Evolutionary conservation across 53 echinoderm and acorn worm species (phyloP), one percentile per base, ranked within the genome.

Genomic region (Hippasteria phrygiana): DNA sequence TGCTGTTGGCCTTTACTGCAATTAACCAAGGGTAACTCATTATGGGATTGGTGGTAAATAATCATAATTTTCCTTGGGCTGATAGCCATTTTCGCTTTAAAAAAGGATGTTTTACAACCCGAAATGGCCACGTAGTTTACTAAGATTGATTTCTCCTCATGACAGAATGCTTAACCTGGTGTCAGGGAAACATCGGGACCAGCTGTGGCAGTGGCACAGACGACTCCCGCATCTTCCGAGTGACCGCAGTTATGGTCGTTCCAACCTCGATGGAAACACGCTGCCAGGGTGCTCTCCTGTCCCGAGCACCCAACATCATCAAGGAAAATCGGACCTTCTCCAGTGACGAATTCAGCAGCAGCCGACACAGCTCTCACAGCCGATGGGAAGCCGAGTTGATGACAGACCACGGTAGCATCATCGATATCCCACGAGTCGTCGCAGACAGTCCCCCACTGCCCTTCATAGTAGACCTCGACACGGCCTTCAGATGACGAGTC

Each of bases 331-430:
- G 65, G 47, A 0, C 83, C 83, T 12, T 5, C 8, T n/a, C 83
- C 83, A 32, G 5, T 3, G 2, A 35, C 1, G 10, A 83, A 83
- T 64, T 40, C 45, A 34, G 29, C 46, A n/a, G n/a, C 22, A 37
- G 83, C 83, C 43, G 83, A 65, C 0, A 83, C 10, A 46, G 66
- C 83, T 34, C 66, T 66, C 8, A 54, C 43, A 2, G 69, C 70
- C 45, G 40, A 18, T 12, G 16, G 62, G 55, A 77, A 89, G 32
- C 89, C 89, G 29, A 89, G 72, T 29, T 80, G 80, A 13, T 18
- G 51, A 53, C 89, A 89, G 51, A 79, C 80, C 5, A 89, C 89
- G 6, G 27, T 71, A 18, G 76, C 89, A 51, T 89, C 89, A 35
- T 46, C 14, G 8, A 77, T 34, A 17, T 71, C 89, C 55, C 55